These are phyloP conservation scores for Nasua narica DNA, from an alignment of 2,797 vertebrate genomes.

Conservation along the genomic window DNA sequence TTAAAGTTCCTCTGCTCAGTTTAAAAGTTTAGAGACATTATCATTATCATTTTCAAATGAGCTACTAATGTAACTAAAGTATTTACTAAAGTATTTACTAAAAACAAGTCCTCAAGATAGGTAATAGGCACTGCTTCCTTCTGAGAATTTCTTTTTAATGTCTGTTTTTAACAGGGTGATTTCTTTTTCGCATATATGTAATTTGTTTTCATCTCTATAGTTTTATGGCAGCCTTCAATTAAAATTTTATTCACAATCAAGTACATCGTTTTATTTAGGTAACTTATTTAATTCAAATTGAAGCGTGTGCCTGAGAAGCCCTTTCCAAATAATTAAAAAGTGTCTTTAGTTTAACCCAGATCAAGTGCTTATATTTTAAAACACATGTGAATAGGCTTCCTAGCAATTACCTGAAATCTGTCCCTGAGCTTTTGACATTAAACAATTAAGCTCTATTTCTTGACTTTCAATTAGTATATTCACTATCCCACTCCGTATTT, in stretches of 20 bases:
- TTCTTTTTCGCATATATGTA: background rate
- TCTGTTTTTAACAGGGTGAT: constrained; percentile 6
- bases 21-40: constrained; percentile 20
- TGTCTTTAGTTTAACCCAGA: constrained; percentile 59
- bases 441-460: constrained; percentile 71
- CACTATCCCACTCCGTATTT: constrained; percentile 41
- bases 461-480: constrained; percentile 63
- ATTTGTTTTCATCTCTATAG: constrained; percentile 24
- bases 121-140: background rate
- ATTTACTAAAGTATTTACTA: constrained; percentile 58
- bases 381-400: constrained; percentile 38
- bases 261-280: constrained; percentile 61
- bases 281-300: constrained; percentile 51
- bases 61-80: background rate
- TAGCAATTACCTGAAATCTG: constrained; percentile 64
- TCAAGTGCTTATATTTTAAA: constrained; percentile 58
- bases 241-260: constrained; percentile 65
- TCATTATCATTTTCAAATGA: constrained; percentile 25
- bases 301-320: background rate
- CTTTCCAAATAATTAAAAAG: constrained; percentile 15
- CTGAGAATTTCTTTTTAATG: constrained; percentile 62
- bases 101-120: constrained; percentile 46
- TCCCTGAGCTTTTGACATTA: constrained; percentile 62
- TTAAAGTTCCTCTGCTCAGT: background rate
- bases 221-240: constrained; percentile 59